Evolutionary conservation across 1,140 invertebrate genomes (phyloP), one percentile per base, ranked within the genome.

Genomic region (Cotesia glomerata): DNA sequence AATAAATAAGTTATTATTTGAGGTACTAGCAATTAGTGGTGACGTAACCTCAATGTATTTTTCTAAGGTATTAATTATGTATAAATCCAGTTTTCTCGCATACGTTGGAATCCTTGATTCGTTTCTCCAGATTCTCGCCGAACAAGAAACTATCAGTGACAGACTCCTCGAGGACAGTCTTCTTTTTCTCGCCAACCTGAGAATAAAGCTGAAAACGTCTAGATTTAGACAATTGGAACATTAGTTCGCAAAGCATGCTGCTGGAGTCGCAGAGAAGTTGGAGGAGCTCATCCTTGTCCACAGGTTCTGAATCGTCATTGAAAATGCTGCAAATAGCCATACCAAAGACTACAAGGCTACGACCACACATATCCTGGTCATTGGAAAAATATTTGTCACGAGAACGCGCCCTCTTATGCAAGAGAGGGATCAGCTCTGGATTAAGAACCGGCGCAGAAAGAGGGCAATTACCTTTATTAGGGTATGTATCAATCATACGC

Each of bases 231-330:
- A 75, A 54, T 63, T 75, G 74, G 35, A 16, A 49, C 54, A 59
- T 66, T 5, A 74, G 9, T 11, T 77, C 74, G 14, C 71, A 45
- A 5, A 76, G 39, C 9, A 75, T 34, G 26, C 67, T 72, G 1
- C 76, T 76, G 0, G 76, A 35, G 18, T 79, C 73, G 26, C 71
- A 72, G 1, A 79, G 34, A 5, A 67, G 52, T 8, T 74, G 45
- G 4, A 77, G 58, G 0, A 76, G 9, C 9, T 32, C 34, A 14
- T 61, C 4, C 56, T 69, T 71, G 8, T 76, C 74, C 2, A 74
- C 66, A 0, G 68, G 62, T 5, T 72, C 65, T 9, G 45, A 13
- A 8, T 69, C 51, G 13, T 67, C 71, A 67, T 69, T 69, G n/a
- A 72, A 61, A 16, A 72, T 59, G 16, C 54, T 35, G 4, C 18